phyloP scores from a whole-genome alignment of 2,113 vertebrate genomes.

The Sorex fumeus region DNA sequence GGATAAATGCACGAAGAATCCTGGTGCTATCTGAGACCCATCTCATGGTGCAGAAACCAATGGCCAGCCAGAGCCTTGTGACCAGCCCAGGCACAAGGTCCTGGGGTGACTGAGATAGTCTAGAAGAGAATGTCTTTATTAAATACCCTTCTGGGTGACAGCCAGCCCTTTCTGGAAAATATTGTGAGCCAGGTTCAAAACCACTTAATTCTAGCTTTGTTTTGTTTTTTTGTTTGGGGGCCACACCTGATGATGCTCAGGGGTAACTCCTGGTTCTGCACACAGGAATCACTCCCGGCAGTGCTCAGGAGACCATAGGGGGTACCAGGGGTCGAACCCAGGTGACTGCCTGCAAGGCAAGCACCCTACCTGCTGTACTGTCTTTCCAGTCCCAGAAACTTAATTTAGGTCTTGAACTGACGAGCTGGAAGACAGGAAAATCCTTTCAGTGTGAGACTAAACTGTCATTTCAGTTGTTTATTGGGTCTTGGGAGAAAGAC shows the following conservation, averaged over 20 bases:
- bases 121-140: slow-evolving; percentile 57
- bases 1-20: background rate
- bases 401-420: no score
- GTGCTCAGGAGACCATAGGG: no score
- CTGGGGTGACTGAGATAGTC: background rate
- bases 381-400: slow-evolving; percentile 44
- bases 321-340: no score
- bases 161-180: slow-evolving; percentile 55
- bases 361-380: no score
- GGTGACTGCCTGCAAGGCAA: no score
- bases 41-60: background rate
- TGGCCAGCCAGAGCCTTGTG: slow-evolving; percentile 49
- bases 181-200: slow-evolving; percentile 64
- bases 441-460: slow-evolving; percentile 22
- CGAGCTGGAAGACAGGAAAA: slow-evolving; percentile 63
- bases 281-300: no score
- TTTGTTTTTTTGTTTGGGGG: no score
- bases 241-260: no score
- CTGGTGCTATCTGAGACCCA: background rate
- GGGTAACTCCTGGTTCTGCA: no score
- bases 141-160: slow-evolving; percentile 34
- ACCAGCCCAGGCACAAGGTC: background rate
- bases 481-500: background rate
- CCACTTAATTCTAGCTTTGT: background rate
- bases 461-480: slow-evolving; percentile 23